A percentile compares a stretch with the other conserved stretches of the same genome.
Evolutionary conservation across 2,113 vertebrate species (phyloP).

Genomic region (Rhabdomys dilectus): DNA sequence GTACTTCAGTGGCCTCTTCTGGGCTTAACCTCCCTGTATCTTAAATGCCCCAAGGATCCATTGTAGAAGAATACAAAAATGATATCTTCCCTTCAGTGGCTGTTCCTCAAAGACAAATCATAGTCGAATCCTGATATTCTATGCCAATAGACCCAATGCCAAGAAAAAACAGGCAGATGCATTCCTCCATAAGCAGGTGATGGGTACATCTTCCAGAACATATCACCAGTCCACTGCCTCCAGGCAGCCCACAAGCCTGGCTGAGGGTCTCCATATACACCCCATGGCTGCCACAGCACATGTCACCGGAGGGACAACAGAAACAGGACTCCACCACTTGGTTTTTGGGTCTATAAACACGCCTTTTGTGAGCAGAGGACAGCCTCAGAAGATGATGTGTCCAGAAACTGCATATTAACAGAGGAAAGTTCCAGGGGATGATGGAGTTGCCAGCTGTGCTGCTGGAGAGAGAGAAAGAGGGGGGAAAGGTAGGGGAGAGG

Average conservation of each 20-base stretch:
- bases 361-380: not conserved
- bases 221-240: not conserved
- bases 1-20: not conserved
- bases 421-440: accelerated
- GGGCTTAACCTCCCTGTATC: not conserved
- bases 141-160: not conserved
- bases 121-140: not conserved
- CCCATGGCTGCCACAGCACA: not conserved
- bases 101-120: not conserved
- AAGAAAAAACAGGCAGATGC: not conserved
- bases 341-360: not conserved
- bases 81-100: not conserved
- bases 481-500: not conserved
- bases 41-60: not conserved
- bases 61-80: not conserved
- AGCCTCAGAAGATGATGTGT: not conserved
- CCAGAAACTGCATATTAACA: not conserved
- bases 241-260: not conserved
- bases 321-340: not conserved
- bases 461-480: conserved; percentile 28
- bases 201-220: not conserved
- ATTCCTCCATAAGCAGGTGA: not conserved
- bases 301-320: not conserved
- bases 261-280: accelerated
- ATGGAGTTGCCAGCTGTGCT: conserved; percentile 74